Conservation (phyloP, 1,140 invertebrate species). For the Galendromus occidentalis region DNA sequence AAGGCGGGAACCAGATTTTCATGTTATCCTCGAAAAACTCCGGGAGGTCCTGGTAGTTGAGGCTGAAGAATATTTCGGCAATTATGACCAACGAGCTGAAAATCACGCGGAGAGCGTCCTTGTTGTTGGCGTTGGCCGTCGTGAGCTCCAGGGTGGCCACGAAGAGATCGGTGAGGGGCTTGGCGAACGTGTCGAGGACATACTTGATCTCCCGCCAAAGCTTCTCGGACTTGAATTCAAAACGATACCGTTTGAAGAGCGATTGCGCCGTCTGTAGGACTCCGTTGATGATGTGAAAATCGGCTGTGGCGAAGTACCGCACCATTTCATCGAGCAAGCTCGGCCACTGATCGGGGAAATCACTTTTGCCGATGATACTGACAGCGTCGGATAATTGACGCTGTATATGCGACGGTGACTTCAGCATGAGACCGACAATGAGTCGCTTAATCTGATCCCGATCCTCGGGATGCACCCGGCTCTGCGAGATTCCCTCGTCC, state of each 20-base stretch:
- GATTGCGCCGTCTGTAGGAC: slow-evolving; percentile 84
- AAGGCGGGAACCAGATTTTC: slow-evolving; percentile 74
- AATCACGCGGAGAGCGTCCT: slow-evolving; percentile 58
- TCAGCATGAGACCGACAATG: slow-evolving; percentile 80
- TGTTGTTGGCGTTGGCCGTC: slow-evolving; percentile 51
- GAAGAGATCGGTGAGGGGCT: slow-evolving; percentile 76
- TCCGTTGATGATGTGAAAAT: slow-evolving; percentile 88
- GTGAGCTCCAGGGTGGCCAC: slow-evolving; percentile 64
- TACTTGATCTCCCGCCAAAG: slow-evolving; percentile 93
- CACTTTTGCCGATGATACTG: slow-evolving; percentile 75
- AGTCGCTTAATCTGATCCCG: slow-evolving; percentile 54
- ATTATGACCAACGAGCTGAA: slow-evolving; percentile 71
- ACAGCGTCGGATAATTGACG: slow-evolving; percentile 88
- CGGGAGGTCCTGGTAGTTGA: slow-evolving; percentile 89
- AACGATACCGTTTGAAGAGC: slow-evolving; percentile 81
- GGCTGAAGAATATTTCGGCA: slow-evolving; percentile 87
- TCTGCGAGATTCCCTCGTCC: slow-evolving; percentile 12
- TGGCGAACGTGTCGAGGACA: slow-evolving; percentile 77
- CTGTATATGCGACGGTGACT: slow-evolving; percentile 67
- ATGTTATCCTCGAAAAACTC: slow-evolving; percentile 98
- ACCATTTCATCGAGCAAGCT: slow-evolving; percentile 68
- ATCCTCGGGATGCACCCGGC: slow-evolving; percentile 55
- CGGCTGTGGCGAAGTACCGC: slow-evolving; percentile 65
- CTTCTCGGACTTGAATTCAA: slow-evolving; percentile 80
- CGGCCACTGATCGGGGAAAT: slow-evolving; percentile 89